A percentile compares a stretch with the other conserved stretches of the same genome.
Conservation (phyloP, 2,888 invertebrate species). For the Tenthredo amoena region DNA sequence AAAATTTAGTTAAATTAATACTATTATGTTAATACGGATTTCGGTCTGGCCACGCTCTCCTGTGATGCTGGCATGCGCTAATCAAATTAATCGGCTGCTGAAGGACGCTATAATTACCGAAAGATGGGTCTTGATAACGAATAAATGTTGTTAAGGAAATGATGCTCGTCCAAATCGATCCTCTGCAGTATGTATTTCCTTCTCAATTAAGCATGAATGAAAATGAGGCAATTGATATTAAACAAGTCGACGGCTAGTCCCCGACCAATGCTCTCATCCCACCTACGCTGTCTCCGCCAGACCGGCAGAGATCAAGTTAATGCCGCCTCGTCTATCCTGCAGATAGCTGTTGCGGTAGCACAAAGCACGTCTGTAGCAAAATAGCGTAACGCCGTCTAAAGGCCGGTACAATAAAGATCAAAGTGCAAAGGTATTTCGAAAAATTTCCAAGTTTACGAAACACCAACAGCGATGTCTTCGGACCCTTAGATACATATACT, state of each 20-base stretch:
- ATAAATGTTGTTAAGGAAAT: neutral
- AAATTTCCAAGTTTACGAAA: neutral
- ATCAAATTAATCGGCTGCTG: neutral
- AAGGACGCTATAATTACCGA: neutral
- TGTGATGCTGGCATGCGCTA: neutral
- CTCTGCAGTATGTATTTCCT: neutral
- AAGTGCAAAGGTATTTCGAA: slow-evolving; percentile 25
- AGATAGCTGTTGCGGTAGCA: slow-evolving; percentile 29
- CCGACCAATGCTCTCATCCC: neutral
- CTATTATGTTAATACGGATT: neutral
- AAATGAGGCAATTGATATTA: neutral
- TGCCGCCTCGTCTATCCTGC: slow-evolving; percentile 5
- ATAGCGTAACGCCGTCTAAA: slow-evolving; percentile 34
- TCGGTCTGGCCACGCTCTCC: neutral
- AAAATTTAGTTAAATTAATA: neutral
- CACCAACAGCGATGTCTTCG: neutral
- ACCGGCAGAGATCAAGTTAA: slow-evolving; percentile 29
- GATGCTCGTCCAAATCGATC: slow-evolving; percentile 11
- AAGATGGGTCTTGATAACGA: slow-evolving; percentile 5
- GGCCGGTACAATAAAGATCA: slow-evolving; percentile 20
- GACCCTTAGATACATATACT: neutral
- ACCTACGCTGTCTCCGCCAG: slow-evolving; percentile 11
- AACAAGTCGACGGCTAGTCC: neutral
- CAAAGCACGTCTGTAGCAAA: slow-evolving; percentile 17
- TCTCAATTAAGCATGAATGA: neutral